phyloP scores from a whole-genome alignment of 2,797 vertebrate genomes.

The Notolabrus celidotus region DNA sequence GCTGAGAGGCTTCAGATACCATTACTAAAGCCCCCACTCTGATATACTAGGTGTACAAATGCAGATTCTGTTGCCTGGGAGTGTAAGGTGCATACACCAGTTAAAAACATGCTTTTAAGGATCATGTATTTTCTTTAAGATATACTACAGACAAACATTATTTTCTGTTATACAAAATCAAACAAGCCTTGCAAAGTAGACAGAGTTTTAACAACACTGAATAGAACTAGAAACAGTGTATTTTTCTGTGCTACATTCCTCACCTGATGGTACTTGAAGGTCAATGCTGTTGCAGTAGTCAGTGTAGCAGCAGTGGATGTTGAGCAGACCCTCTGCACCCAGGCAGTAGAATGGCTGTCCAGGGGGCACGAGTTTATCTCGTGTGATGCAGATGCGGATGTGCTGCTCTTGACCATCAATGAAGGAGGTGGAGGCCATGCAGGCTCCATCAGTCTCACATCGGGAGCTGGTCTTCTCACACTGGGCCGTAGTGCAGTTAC shows the following conservation, averaged over 20 bases:
- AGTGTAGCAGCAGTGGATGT: conserved; percentile 94
- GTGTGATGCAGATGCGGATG: conserved; percentile 90
- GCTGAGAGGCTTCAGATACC: background rate
- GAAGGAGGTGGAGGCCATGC: conserved; percentile 93
- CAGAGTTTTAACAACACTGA: too few relatives aligned
- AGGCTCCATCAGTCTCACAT: conserved; percentile 93
- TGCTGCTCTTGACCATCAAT: conserved; percentile 89
- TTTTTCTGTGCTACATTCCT: conserved; percentile 54
- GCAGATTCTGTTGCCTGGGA: too few relatives aligned
- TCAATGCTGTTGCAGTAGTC: conserved; percentile 97
- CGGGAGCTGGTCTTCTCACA: conserved; percentile 91
- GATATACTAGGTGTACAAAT: background rate
- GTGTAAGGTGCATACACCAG: too few relatives aligned
- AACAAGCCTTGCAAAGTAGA: too few relatives aligned
- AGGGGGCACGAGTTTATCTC: conserved; percentile 88
- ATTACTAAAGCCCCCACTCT: background rate
- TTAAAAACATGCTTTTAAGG: background rate
- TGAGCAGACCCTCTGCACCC: conserved; percentile 91
- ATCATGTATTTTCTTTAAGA: background rate
- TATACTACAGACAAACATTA: too few relatives aligned
- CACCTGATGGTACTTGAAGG: conserved; percentile 90
- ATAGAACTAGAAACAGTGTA: too few relatives aligned
- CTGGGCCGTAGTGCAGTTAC: conserved; percentile 88
- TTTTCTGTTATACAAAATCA: too few relatives aligned
- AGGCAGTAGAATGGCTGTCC: conserved; percentile 94